phyloP scores from a whole-genome alignment of 2,888 invertebrate genomes.

The Halictus quadricinctus region DNA sequence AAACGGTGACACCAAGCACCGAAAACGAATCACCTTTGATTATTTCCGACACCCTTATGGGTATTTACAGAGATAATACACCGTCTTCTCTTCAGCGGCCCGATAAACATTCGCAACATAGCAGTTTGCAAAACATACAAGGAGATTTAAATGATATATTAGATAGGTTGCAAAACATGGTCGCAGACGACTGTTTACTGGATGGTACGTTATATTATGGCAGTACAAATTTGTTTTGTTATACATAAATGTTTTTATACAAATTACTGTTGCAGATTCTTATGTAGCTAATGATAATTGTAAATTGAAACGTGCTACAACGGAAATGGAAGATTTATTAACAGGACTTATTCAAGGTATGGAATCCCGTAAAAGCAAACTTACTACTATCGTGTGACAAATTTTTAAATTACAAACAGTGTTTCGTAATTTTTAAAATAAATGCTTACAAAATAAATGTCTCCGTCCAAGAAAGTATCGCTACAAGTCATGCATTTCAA shows the following conservation, averaged over 20 bases:
- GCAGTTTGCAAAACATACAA: slow-evolving; percentile 83
- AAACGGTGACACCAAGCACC: slow-evolving; percentile 56
- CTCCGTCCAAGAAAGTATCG: slow-evolving; percentile 39
- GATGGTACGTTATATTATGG: slow-evolving; percentile 83
- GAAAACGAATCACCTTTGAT: slow-evolving; percentile 65
- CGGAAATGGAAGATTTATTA: slow-evolving; percentile 88
- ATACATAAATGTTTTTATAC: slow-evolving; percentile 40
- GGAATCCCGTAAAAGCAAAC: slow-evolving; percentile 82
- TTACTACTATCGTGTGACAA: slow-evolving; percentile 77
- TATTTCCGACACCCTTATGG: slow-evolving; percentile 72
- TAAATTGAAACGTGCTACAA: slow-evolving; percentile 87
- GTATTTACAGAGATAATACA: slow-evolving; percentile 76
- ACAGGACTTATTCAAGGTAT: slow-evolving; percentile 88
- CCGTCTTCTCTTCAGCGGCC: slow-evolving; percentile 78
- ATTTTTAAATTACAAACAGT: slow-evolving; percentile 28
- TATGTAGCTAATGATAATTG: slow-evolving; percentile 84
- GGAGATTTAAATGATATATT: slow-evolving; percentile 88
- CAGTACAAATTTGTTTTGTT: slow-evolving; percentile 3
- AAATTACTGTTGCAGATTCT: slow-evolving; percentile 73
- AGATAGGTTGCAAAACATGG: slow-evolving; percentile 88
- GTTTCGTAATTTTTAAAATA: slow-evolving; percentile 15
- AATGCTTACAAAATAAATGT: slow-evolving; percentile 42
- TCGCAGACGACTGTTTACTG: slow-evolving; percentile 87
- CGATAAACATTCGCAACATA: slow-evolving; percentile 80
- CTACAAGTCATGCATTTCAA: slow-evolving; percentile 25